A percentile compares a stretch with the other conserved stretches of the same genome.
These are phyloP conservation scores for Brachyptera risi DNA, from an alignment of 2,888 invertebrate genomes.

Conservation along the genomic window DNA sequence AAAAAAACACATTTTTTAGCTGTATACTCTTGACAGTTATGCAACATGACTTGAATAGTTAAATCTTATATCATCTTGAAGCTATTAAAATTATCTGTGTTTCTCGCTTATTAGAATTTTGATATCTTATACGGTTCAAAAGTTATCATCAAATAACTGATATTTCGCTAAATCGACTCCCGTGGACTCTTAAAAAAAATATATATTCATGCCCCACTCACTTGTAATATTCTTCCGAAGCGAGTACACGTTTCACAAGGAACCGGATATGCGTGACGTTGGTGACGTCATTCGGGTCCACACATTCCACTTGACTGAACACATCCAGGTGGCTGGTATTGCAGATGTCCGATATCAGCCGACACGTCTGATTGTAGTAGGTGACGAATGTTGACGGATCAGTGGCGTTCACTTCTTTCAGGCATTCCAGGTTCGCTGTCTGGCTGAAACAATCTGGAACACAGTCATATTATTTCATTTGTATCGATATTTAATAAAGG, in stretches of 20 bases:
- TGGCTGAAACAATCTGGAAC: slow-evolving; percentile 61
- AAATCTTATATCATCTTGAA: too few relatives aligned
- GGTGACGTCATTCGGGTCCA: slow-evolving; percentile 46
- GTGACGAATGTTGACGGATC: slow-evolving; percentile 41
- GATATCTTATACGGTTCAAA: too few relatives aligned
- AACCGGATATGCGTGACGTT: slow-evolving; percentile 48
- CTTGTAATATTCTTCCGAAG: slow-evolving; percentile 66
- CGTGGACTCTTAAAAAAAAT: too few relatives aligned
- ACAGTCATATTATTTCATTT: slow-evolving; percentile 36
- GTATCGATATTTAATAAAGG: too few relatives aligned
- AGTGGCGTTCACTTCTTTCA: slow-evolving; percentile 45
- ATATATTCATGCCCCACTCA: too few relatives aligned
- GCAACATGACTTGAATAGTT: too few relatives aligned
- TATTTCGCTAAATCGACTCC: too few relatives aligned
- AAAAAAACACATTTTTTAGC: too few relatives aligned
- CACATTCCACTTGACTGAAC: slow-evolving; percentile 44
- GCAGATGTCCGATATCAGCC: slow-evolving; percentile 52
- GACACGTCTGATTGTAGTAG: slow-evolving; percentile 53
- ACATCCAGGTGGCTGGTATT: slow-evolving; percentile 43
- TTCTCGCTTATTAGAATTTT: too few relatives aligned
- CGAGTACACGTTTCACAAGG: slow-evolving; percentile 53
- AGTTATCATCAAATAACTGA: too few relatives aligned
- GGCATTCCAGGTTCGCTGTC: slow-evolving; percentile 55
- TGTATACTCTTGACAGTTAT: too few relatives aligned
- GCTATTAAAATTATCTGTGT: too few relatives aligned